Evolutionary conservation across 35 echinoderm and acorn worm genomes (phyloP), one percentile per base, ranked within the genome.

Genomic region (Lytechinus variegatus): DNA sequence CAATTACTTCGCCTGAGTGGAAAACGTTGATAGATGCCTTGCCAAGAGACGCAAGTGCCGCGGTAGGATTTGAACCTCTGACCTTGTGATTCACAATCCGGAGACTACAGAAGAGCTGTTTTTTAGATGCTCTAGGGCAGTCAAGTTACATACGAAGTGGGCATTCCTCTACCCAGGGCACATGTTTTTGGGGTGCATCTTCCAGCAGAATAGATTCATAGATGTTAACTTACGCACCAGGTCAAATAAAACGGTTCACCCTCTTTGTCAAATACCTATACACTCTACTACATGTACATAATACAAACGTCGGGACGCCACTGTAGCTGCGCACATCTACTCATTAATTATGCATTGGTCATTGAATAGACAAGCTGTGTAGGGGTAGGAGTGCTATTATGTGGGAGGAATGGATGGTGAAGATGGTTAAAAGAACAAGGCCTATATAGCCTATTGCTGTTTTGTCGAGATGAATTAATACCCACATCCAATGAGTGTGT

Each of bases 311-410:
- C 66, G 21, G 66, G 66, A 79, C 66, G n/a, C 4, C 19, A 79
- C 66, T 79, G 66, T 24, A 79, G 66, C 66, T 24, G n/a, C 4
- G 66, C 66, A 24, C 66, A 79, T 79, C 66, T 19, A 24, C 66
- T 79, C 66, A 79, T 79, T 79, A 79, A 79, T 79, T 79, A 79
- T 79, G 66, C 66, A 79, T 79, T 79, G 66, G 66, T n/a, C 66
- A 16, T 79, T 79, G 66, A 79, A 79, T 79, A 24, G 66, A 79
- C 66, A 79, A 24, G 19, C 66, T 6, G 19, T 16, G 66, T 24
- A 79, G 3, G n/a, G 66, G 66, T 24, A 24, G 66, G 66, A 79
- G 66, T 24, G 19, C 66, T 79, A 79, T 79, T 79, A 79, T 19
- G 16, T 14, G 66, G 66, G 66, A n/a, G 16, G 66, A 24, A 79